Percentiles rank a stretch among this genome's conserved stretches.
These are phyloP conservation scores for Acanthosepion pharaonis DNA, from an alignment of 2,888 invertebrate genomes.

Conservation along the genomic window DNA sequence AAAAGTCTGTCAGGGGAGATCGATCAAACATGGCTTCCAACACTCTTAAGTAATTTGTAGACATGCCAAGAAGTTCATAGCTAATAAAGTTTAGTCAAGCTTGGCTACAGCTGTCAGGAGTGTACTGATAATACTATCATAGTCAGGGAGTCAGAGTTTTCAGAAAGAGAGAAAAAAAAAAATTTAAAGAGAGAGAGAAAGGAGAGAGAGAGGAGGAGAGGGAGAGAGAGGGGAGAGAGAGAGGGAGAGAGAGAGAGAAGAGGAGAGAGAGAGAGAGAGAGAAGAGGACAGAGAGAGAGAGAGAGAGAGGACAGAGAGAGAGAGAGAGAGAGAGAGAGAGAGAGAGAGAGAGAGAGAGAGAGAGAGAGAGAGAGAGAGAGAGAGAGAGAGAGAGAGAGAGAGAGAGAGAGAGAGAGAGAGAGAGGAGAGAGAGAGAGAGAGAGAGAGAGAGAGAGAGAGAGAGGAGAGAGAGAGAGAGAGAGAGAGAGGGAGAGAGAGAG, in stretches of 20 bases:
- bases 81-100: slow-evolving; percentile 2
- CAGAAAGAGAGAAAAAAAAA: no score
- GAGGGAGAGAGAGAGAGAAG: neutral
- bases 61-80: neutral
- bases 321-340: neutral
- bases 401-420: neutral
- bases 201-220: neutral
- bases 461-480: no score
- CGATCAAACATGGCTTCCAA: slow-evolving; percentile 14
- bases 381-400: accelerated
- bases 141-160: no score
- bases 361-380: neutral
- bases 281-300: neutral
- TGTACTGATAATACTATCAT: neutral
- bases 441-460: no score
- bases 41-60: slow-evolving; percentile 42
- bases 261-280: accelerated
- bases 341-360: accelerated
- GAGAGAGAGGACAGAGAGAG: neutral
- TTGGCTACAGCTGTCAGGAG: slow-evolving; percentile 13
- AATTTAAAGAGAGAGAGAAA: neutral
- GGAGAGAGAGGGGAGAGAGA: neutral
- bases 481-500: no score
- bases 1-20: slow-evolving; percentile 15
- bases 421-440: no score